Percentiles rank a stretch among this genome's conserved stretches.
Evolutionary conservation across 2,797 vertebrate genomes (phyloP).

Genomic region (Halcyon smyrnensis): DNA sequence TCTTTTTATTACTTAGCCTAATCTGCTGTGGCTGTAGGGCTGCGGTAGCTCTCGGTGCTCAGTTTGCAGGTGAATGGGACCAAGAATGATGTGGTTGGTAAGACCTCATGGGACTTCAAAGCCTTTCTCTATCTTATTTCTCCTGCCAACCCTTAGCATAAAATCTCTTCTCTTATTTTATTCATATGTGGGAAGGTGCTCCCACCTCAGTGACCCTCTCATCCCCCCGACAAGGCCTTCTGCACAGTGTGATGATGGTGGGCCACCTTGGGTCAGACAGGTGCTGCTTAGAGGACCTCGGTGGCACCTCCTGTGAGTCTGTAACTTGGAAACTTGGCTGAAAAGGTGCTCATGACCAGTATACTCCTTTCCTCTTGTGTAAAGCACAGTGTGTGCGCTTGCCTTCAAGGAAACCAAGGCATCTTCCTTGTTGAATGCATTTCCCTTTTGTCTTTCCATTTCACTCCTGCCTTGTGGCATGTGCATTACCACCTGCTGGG

Average conservation of each 20-base stretch:
- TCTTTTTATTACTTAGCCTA: background rate
- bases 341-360: background rate
- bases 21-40: background rate
- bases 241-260: accelerated
- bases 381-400: background rate
- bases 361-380: background rate
- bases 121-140: background rate
- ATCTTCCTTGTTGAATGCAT: background rate
- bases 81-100: background rate
- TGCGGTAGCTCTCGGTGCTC: background rate
- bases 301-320: background rate
- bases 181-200: background rate
- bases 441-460: background rate
- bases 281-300: background rate
- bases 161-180: background rate
- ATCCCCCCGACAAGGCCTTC: background rate
- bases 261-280: background rate
- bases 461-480: background rate
- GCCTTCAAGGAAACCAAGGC: background rate
- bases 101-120: accelerated
- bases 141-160: background rate
- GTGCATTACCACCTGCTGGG: background rate
- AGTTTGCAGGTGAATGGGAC: background rate
- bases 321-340: background rate
- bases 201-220: background rate